A percentile compares a stretch with the other conserved stretches of the same genome.
These are phyloP conservation scores for Yoshiicerus persimilis DNA, from an alignment of 1,140 invertebrate genomes.

Conservation along the genomic window DNA sequence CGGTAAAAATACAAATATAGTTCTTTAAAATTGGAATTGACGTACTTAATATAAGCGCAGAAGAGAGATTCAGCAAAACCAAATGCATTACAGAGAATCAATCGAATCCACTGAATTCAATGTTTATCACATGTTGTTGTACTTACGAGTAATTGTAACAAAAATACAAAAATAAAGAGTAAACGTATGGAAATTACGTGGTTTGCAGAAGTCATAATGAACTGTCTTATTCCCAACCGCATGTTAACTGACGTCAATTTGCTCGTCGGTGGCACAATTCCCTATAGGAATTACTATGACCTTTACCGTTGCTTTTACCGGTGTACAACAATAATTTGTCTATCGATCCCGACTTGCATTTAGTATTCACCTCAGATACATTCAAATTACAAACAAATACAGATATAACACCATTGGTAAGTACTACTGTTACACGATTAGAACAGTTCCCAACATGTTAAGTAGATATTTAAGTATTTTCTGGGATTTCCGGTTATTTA, in stretches of 20 bases:
- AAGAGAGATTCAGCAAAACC: neutral
- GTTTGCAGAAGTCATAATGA: neutral
- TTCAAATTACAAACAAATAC: neutral
- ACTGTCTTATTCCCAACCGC: neutral
- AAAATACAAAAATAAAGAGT: neutral
- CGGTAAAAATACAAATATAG: neutral
- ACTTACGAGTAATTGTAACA: neutral
- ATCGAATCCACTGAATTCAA: neutral
- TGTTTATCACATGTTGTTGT: slow-evolving; percentile 2
- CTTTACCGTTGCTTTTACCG: neutral
- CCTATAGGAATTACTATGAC: too few species aligned
- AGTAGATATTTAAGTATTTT: neutral
- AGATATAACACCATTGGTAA: neutral
- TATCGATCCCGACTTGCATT: neutral
- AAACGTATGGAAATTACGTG: neutral
- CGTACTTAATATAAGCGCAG: neutral
- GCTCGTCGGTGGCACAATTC: neutral
- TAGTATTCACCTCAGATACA: neutral
- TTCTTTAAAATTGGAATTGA: neutral
- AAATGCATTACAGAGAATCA: neutral
- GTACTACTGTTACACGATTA: neutral
- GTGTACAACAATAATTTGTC: neutral
- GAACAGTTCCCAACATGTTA: neutral
- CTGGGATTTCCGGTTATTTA: neutral
- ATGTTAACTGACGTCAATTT: neutral